Evolutionary conservation across 2,888 invertebrate genomes (phyloP), one percentile per base, ranked within the genome.

Genomic region (Parasteatoda lunata): DNA sequence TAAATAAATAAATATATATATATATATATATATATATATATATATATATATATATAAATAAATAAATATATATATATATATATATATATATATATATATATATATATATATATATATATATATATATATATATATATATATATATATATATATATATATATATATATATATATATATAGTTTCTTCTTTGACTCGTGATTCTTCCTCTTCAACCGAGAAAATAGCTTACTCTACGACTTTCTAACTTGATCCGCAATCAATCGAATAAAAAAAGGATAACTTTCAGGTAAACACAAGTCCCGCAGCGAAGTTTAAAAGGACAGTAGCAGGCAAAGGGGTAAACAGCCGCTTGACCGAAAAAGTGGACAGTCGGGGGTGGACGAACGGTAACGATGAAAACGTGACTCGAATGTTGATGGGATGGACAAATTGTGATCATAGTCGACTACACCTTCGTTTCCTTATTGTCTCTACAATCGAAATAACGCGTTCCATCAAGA

Each of bases 281-380:
- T 59, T 8, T 9, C n/a, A 8, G 59, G 11, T 59, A 59, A 59
- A 8, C n/a, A n/a, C 9, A 4, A 13, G 59, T 59, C 59, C 59
- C 59, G 59, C 59, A n/a, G 59, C 13, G 73, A 68, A 80, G 80
- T 85, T 80, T 76, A 76, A 85, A 76, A 85, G 85, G 80, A 80
- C 85, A 77, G 72, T 72, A 8, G 69, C 45, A 30, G 72, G 47
- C 45, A 68, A 52, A 47, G 71, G 71, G 71, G 59, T 65, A 65
- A 77, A 71, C 71, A 49, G 54, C 65, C 71, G 77, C 76, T 85
- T 85, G 85, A 85, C 85, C 85, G 85, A 80, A 76, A 85, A 80
- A 80, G 71, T 85, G 85, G 85, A 85, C 85, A 70, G 79, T 76
- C 71, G 85, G 77, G 85, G 85, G 85, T 80, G 85, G 77, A 78